These are phyloP conservation scores for Meandrusa payeni DNA, from an alignment of 2,888 invertebrate genomes.

Conservation along the genomic window DNA sequence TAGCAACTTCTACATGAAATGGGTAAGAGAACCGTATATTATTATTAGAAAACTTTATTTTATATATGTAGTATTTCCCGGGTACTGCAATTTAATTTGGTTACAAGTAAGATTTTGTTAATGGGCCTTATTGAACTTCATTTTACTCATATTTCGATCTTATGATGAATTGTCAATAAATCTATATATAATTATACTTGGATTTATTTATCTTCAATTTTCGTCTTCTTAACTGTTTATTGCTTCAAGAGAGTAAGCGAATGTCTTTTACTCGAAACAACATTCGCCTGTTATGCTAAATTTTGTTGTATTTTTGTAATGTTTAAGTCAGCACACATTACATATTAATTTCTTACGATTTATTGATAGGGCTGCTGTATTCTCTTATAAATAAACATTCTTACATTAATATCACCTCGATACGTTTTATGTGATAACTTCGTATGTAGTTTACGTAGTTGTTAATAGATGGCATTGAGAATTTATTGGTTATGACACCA, in stretches of 20 bases:
- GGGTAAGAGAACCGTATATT: conserved; percentile 50
- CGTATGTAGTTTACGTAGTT: conserved; percentile 36
- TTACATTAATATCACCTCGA: too few relatives aligned
- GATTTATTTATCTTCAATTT: conserved; percentile 11
- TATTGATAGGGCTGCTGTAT: too few relatives aligned
- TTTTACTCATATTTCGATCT: conserved; percentile 9
- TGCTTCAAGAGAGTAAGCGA: too few relatives aligned
- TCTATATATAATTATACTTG: too few relatives aligned
- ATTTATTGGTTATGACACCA: too few relatives aligned
- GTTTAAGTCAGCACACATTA: too few relatives aligned
- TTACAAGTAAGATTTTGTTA: conserved; percentile 7
- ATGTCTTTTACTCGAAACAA: too few relatives aligned
- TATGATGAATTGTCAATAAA: not conserved
- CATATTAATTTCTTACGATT: too few relatives aligned
- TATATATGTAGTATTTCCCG: conserved; percentile 1
- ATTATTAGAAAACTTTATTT: not conserved
- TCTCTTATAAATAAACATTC: too few relatives aligned
- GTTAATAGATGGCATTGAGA: conserved; percentile 52
- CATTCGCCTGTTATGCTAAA: too few relatives aligned
- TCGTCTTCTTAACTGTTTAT: too few relatives aligned
- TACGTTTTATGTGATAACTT: conserved; percentile 3
- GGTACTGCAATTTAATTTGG: conserved; percentile 2
- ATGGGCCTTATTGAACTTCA: conserved; percentile 8
- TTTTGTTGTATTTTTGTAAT: too few relatives aligned
- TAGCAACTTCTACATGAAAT: conserved; percentile 46